Base-by-base conservation (phyloP, 2,797 vertebrate species). In the Hyperoplus lanceolatus region DNA sequence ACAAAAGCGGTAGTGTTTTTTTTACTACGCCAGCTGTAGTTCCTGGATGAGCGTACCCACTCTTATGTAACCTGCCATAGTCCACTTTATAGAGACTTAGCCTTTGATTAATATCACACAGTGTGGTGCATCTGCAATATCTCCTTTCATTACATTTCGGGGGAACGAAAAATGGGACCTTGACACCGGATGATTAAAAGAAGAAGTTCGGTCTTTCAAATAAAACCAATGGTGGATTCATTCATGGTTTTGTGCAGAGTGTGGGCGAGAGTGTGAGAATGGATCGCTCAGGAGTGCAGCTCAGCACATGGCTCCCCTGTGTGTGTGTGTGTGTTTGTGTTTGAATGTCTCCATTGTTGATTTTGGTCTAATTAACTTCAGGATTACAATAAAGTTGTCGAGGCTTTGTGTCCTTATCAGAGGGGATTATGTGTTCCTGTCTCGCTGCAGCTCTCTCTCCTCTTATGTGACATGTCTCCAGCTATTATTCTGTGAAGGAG, bases 381-480 rank as follows among this genome's bases (percentile, higher is more conserved):
- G 61, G 77, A 70, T 83, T 81, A 54, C 79, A 87, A 88, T 87
- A 85, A 86, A 87, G 73, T 58, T 3, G 18, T 10, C 0, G 2
- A 55, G 18, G 56, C 75, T 59, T 18, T 53, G 58, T 65, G 87
- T 83, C 75, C 89, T 90, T 82, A 76, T 76, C 8, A 2, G 54
- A 21, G 29, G 29, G 70, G 82, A 87, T 92, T 91, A 89, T 70
- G 63, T 90, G 88, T 90, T 80, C 84, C 68, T 55, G 70, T 73
- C 83, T 75, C 13, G 1, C 78, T 77, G 29, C 29, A 29, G 29
- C 73, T 43, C 75, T 42, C 75, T 42, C 50, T 16, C 29, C 53
- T 74, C 62, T 81, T 53, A n/a, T 61, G 38, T 73, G 72, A 78
- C 77, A 75, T 71, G 43, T 79, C 69, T 59, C 21, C 62, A 75